Evolutionary conservation across 1,140 invertebrate species (phyloP).

Genomic region (Campoletis sonorensis): DNA sequence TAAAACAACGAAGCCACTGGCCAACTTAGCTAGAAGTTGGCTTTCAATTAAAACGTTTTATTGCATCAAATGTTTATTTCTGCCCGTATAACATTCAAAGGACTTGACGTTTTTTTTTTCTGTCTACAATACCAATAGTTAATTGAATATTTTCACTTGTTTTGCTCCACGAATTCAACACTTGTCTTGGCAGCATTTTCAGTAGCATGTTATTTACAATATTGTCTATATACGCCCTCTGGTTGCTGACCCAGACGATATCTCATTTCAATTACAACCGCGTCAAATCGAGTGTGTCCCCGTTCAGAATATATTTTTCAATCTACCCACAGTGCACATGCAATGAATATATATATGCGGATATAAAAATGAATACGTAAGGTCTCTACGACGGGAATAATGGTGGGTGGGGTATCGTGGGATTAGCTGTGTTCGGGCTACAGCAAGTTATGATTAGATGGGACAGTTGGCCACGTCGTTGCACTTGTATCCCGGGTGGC

Average conservation of each 20-base stretch:
- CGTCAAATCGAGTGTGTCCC: slow-evolving; percentile 33
- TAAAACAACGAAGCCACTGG: not conserved
- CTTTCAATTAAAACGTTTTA: too few species aligned
- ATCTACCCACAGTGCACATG: not conserved
- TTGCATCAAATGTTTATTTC: too few species aligned
- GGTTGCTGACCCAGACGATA: not conserved
- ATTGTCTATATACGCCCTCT: slow-evolving; percentile 58
- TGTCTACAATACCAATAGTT: too few species aligned
- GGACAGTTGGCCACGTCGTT: slow-evolving; percentile 71
- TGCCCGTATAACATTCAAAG: too few species aligned
- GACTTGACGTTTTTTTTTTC: too few species aligned
- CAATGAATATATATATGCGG: not conserved
- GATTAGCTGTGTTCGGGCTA: slow-evolving; percentile 62
- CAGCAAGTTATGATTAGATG: slow-evolving; percentile 71
- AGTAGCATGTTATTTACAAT: slow-evolving; percentile 43
- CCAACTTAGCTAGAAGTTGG: too few species aligned
- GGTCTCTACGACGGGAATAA: not conserved
- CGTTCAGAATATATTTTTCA: slow-evolving; percentile 18
- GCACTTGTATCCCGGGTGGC: slow-evolving; percentile 52
- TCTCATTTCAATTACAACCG: slow-evolving; percentile 43
- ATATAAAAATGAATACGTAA: not conserved
- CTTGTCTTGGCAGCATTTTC: not conserved
- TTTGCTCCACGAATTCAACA: not conserved
- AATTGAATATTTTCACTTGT: not conserved
- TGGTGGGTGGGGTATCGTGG: slow-evolving; percentile 47